phyloP scores from a whole-genome alignment of 92 coral and sea anemone genomes.

The Paragorgia papillata region DNA sequence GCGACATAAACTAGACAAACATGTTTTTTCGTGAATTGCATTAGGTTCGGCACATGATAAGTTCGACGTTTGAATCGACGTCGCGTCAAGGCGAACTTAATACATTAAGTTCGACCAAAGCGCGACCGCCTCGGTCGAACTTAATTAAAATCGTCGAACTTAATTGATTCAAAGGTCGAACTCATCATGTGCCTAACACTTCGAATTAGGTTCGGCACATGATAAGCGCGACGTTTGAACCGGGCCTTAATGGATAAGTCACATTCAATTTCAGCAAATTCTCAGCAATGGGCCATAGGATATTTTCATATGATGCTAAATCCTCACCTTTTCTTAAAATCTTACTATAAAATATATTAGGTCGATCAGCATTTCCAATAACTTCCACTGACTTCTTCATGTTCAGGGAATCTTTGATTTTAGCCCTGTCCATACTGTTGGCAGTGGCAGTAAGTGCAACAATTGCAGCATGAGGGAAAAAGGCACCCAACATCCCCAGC shows the following conservation, averaged over 20 bases:
- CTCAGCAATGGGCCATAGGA: constrained; percentile 29
- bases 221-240: too few species aligned
- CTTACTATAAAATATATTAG: constrained; percentile 43
- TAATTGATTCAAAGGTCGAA: too few species aligned
- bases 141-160: too few species aligned
- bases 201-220: too few species aligned
- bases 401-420: constrained; percentile 34
- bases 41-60: too few species aligned
- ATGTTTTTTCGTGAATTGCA: too few species aligned
- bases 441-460: constrained; percentile 45
- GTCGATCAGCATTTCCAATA: constrained; percentile 27
- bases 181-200: too few species aligned
- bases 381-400: constrained; percentile 23
- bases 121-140: too few species aligned
- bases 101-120: too few species aligned
- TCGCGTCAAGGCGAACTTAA: too few species aligned
- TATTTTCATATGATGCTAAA: constrained; percentile 17
- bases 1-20: too few species aligned
- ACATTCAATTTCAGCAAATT: constrained; percentile 33
- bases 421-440: constrained; percentile 15
- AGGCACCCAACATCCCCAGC: constrained; percentile 38
- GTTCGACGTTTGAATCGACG: too few species aligned
- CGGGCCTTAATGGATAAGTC: constrained; percentile 15
- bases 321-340: constrained; percentile 24
- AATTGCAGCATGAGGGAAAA: constrained; percentile 11